Conservation (phyloP, 2,113 vertebrate species). For the Syrrhaptes paradoxus region DNA sequence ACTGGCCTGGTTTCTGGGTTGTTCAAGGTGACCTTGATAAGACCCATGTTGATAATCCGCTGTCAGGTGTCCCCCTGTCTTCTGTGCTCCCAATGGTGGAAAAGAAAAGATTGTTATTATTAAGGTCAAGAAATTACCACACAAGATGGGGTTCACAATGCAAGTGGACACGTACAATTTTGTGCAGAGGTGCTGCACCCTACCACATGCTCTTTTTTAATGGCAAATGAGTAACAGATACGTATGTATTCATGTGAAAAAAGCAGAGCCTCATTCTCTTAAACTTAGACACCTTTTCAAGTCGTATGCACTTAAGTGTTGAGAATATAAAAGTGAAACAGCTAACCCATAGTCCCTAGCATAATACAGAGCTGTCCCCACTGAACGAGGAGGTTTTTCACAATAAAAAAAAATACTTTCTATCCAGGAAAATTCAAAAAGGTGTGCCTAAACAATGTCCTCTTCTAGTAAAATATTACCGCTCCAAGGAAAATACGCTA, state of each 20-base stretch:
- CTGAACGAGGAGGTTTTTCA: background rate
- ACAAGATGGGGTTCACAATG: background rate
- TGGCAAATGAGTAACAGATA: background rate
- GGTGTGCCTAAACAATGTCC: rapidly evolving
- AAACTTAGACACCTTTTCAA: background rate
- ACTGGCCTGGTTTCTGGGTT: background rate
- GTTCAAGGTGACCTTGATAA: background rate
- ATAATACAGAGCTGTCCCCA: background rate
- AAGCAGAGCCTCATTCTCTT: background rate
- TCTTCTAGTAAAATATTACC: background rate
- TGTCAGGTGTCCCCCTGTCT: background rate
- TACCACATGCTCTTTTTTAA: background rate
- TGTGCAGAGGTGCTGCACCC: background rate
- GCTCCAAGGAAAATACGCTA: background rate
- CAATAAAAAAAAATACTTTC: background rate
- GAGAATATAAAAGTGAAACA: background rate
- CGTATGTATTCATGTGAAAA: rapidly evolving
- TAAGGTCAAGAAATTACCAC: background rate
- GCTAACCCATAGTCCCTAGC: background rate
- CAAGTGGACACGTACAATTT: rapidly evolving
- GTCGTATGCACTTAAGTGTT: background rate
- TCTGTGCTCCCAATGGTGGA: background rate
- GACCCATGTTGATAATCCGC: background rate
- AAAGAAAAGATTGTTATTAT: background rate
- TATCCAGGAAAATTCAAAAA: background rate